A percentile compares a stretch with the other conserved stretches of the same genome.
Conservation (phyloP, 2,888 invertebrate species). For the Agrypnus murinus region DNA sequence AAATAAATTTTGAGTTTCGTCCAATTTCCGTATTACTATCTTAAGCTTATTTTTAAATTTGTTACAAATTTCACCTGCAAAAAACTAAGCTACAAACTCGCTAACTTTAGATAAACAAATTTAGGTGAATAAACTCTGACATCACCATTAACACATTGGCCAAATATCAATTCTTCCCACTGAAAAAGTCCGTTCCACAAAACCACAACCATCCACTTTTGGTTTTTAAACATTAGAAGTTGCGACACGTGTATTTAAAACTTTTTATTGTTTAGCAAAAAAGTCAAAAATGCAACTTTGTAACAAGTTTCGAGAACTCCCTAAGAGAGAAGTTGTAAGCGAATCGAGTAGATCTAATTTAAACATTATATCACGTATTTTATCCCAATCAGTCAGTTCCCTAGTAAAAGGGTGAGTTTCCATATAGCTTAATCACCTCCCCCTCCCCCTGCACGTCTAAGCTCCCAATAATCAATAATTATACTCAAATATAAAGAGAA, state of each 20-base stretch:
- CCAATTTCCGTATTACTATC: conserved; percentile 13
- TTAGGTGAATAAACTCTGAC: conserved; percentile 42
- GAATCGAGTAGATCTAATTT: conserved; percentile 64
- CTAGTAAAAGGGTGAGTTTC: conserved; percentile 73
- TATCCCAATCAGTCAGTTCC: conserved; percentile 70
- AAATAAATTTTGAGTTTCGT: conserved; percentile 5
- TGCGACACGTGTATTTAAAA: not conserved
- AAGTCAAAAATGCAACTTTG: conserved; percentile 33
- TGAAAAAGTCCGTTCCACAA: not conserved
- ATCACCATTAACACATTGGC: conserved; percentile 36
- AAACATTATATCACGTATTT: conserved; percentile 72
- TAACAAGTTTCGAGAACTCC: conserved; percentile 24
- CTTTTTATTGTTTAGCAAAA: conserved; percentile 1
- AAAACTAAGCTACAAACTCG: not conserved
- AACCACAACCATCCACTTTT: conserved; percentile 25
- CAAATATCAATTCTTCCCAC: conserved; percentile 40
- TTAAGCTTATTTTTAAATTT: conserved; percentile 18
- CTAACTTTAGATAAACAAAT: conserved; percentile 42
- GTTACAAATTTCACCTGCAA: not conserved
- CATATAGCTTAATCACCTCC: conserved; percentile 76
- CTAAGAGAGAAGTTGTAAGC: conserved; percentile 19
- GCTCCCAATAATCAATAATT: conserved; percentile 77
- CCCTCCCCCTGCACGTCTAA: conserved; percentile 69
- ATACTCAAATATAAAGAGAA: conserved; percentile 77
- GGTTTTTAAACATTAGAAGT: not conserved